Conservation (phyloP, 1,140 invertebrate genomes). For the Drosophila carrolli region DNA sequence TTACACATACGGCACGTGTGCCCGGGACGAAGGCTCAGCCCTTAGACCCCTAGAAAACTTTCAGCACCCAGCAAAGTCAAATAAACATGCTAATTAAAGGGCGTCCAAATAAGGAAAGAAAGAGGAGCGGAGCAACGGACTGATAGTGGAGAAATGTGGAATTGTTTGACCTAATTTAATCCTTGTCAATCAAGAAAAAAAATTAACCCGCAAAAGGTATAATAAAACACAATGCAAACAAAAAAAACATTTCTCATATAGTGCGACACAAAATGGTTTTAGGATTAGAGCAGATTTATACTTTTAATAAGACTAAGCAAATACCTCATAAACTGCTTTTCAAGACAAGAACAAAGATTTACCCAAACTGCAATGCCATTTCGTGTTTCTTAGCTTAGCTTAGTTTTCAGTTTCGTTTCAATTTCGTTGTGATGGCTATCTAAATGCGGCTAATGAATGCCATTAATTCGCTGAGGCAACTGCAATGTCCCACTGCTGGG, state of each 20-base stretch:
- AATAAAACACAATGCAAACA: no score
- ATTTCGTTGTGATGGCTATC: slow-evolving; percentile 59
- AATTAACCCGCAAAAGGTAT: neutral
- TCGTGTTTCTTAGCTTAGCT: slow-evolving; percentile 28
- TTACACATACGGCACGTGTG: slow-evolving; percentile 69
- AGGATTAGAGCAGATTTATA: no score
- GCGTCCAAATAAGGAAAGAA: slow-evolving; percentile 39
- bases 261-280: no score
- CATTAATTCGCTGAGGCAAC: slow-evolving; percentile 60
- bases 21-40: slow-evolving; percentile 13
- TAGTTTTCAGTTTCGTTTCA: slow-evolving; percentile 27
- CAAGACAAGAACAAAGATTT: neutral
- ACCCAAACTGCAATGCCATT: slow-evolving; percentile 7
- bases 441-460: slow-evolving; percentile 76
- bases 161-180: slow-evolving; percentile 74
- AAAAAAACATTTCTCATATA: neutral
- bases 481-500: slow-evolving; percentile 30
- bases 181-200: slow-evolving; percentile 5
- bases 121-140: neutral
- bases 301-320: no score
- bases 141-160: slow-evolving; percentile 9
- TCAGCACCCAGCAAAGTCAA: slow-evolving; percentile 67
- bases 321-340: slow-evolving; percentile 3
- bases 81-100: slow-evolving; percentile 82
- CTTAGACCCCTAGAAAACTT: slow-evolving; percentile 50